A percentile compares a stretch with the other conserved stretches of the same genome.
These are phyloP conservation scores for Sphenopsis melanotis DNA, from an alignment of 2,797 vertebrate species.

Conservation along the genomic window DNA sequence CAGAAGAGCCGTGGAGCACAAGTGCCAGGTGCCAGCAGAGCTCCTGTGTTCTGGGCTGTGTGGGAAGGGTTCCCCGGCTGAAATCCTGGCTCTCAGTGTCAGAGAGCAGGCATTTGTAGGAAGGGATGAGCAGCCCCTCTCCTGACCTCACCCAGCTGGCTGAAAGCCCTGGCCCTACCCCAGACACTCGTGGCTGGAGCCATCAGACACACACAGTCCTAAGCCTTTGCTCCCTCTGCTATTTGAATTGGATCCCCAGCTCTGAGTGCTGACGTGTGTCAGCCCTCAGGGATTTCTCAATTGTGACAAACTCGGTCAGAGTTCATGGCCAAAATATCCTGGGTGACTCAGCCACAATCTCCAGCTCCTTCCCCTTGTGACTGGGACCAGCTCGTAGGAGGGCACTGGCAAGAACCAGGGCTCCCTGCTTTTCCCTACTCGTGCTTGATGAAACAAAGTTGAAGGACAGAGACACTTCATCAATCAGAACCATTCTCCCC, in stretches of 20 bases:
- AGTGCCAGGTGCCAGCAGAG: not conserved
- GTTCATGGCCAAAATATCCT: not conserved
- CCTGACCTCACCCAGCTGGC: not conserved
- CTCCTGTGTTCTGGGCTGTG: not conserved
- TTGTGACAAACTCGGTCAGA: not conserved
- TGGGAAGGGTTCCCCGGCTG: not conserved
- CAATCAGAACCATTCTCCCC: not conserved
- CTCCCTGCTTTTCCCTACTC: not conserved
- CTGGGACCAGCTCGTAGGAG: not conserved
- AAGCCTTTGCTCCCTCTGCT: conserved; percentile 13
- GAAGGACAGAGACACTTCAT: not conserved
- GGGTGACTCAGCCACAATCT: not conserved
- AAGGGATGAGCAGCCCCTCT: not conserved
- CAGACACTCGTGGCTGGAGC: not conserved
- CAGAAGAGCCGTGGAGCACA: not conserved
- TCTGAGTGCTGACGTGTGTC: not conserved
- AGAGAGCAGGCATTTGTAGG: not conserved
- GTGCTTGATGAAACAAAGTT: not conserved
- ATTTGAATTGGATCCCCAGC: not conserved
- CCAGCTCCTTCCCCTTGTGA: not conserved
- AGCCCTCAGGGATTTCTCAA: not conserved
- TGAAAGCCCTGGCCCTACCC: not conserved
- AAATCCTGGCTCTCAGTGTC: not conserved
- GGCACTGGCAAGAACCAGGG: not conserved
- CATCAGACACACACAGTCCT: not conserved